phyloP scores from a whole-genome alignment of 2,113 vertebrate species.

The Nothobranchius furzeri region DNA sequence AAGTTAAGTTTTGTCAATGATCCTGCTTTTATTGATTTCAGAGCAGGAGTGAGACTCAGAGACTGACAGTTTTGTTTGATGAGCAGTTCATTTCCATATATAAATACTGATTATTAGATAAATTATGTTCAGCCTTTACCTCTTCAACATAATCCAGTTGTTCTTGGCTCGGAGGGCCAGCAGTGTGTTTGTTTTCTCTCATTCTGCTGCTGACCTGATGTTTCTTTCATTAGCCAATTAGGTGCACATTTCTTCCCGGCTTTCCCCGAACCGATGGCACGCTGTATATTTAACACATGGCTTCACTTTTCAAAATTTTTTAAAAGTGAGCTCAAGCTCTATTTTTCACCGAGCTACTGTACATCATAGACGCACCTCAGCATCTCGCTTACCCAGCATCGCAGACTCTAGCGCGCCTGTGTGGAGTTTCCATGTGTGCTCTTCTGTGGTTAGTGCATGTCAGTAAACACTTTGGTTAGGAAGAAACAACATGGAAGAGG shows the following conservation, averaged over 20 bases:
- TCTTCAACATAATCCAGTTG: conserved; percentile 22
- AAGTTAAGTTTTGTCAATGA: no score
- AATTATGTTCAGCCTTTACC: conserved; percentile 2
- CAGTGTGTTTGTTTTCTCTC: conserved; percentile 2
- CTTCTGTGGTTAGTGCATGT: background rate
- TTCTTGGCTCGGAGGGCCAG: conserved; percentile 1
- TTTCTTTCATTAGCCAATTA: conserved; percentile 57
- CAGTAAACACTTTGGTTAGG: background rate
- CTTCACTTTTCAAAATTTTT: conserved; percentile 47
- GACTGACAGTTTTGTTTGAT: no score
- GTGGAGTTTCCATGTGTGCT: background rate
- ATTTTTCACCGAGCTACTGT: conserved; percentile 14
- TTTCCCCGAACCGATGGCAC: conserved; percentile 14
- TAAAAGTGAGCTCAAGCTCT: conserved; percentile 42
- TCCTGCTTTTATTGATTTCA: no score
- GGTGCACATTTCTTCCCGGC: conserved; percentile 44
- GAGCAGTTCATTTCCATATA: no score
- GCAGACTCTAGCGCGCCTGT: background rate
- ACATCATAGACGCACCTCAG: conserved; percentile 7
- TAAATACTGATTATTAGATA: background rate
- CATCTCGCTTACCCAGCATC: no score
- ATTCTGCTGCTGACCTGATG: conserved; percentile 46
- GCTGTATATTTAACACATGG: conserved; percentile 38
- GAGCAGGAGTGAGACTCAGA: no score
- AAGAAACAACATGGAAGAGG: no score